Evolutionary conservation across 2,888 invertebrate genomes (phyloP), one percentile per base, ranked within the genome.

Genomic region (Acleris laterana): DNA sequence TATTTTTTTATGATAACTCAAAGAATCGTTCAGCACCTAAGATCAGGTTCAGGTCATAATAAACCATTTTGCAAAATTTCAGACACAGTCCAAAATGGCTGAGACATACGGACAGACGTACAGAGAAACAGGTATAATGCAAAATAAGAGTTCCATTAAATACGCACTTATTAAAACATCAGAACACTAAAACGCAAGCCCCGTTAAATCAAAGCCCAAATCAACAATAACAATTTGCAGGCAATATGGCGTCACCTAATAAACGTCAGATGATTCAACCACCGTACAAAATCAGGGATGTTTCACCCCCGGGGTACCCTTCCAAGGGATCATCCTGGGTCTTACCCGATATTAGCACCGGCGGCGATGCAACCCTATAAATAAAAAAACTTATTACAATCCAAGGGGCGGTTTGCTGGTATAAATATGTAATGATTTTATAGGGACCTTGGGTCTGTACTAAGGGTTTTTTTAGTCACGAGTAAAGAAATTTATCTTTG

Each of bases 261-360:
- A 89, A 89, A 88, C 80, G 82, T 83, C 81, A 81, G 83, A 84
- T 80, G 74, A 81, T 81, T 70, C 72, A 70, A 74, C 72, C 73
- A 72, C 72, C 73, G 89, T 87, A 88, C 87, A 83, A 85, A 88
- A 87, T 84, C 82, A 68, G 64, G 77, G 82, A 74, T 72, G 77
- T 76, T 72, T 68, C 73, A 75, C 80, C 81, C 79, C 72, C 73
- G 64, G 81, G 77, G 69, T 69, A 59, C 64, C 71, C 69, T 69
- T 67, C 70, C 68, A 68, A 72, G 77, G 88, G 88, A 87, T 90
- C 73, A 89, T 89, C 89, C 87, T 74, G 75, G 78, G 81, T 87
- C 90, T 89, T 85, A 78, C 81, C 71, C 86, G 86, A 92, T 92
- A 92, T 92, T 92, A 92, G 80, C 87, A 85, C 92, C 89, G 77